Percentiles rank a stretch among this genome's conserved stretches.
Evolutionary conservation across 2,888 invertebrate genomes (phyloP).

Genomic region (Ichneumoninae sp.): DNA sequence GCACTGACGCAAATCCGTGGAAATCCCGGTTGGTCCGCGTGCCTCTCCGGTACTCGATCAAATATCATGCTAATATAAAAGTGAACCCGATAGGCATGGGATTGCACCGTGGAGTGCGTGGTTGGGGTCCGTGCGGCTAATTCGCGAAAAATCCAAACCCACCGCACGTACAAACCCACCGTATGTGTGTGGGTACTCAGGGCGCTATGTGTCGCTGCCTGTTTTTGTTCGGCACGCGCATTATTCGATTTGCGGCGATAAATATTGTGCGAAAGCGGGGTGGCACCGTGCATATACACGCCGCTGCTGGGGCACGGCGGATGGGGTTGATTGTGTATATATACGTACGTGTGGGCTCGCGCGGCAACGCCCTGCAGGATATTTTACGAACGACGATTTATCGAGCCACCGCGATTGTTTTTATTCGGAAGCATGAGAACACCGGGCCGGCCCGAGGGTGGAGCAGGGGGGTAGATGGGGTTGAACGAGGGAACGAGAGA

Average conservation of each 20-base stretch:
- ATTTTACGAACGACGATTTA: slow-evolving; percentile 71
- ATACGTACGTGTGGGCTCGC: slow-evolving; percentile 31
- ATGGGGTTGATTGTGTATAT: slow-evolving; percentile 3
- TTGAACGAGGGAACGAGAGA: slow-evolving; percentile 35
- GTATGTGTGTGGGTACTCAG: not conserved
- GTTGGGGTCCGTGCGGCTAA: slow-evolving; percentile 45
- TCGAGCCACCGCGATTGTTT: slow-evolving; percentile 61
- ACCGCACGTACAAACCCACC: not conserved
- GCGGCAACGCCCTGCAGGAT: slow-evolving; percentile 52
- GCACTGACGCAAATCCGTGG: slow-evolving; percentile 41
- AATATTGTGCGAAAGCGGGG: slow-evolving; percentile 70
- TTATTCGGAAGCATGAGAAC: slow-evolving; percentile 46
- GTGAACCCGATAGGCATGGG: slow-evolving; percentile 44
- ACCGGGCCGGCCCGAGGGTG: not conserved
- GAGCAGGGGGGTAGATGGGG: not conserved
- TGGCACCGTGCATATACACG: slow-evolving; percentile 25
- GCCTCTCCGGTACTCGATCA: slow-evolving; percentile 59
- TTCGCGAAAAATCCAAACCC: slow-evolving; percentile 55
- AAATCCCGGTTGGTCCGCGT: slow-evolving; percentile 43
- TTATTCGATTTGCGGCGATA: slow-evolving; percentile 76
- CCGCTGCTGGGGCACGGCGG: not conserved
- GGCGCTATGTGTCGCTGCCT: slow-evolving; percentile 40
- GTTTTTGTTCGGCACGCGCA: slow-evolving; percentile 68
- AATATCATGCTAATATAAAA: slow-evolving; percentile 66
- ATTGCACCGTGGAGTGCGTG: not conserved